A percentile compares a stretch with the other conserved stretches of the same genome.
phyloP scores from a whole-genome alignment of 2,113 vertebrate species.

The Blennius ocellaris region DNA sequence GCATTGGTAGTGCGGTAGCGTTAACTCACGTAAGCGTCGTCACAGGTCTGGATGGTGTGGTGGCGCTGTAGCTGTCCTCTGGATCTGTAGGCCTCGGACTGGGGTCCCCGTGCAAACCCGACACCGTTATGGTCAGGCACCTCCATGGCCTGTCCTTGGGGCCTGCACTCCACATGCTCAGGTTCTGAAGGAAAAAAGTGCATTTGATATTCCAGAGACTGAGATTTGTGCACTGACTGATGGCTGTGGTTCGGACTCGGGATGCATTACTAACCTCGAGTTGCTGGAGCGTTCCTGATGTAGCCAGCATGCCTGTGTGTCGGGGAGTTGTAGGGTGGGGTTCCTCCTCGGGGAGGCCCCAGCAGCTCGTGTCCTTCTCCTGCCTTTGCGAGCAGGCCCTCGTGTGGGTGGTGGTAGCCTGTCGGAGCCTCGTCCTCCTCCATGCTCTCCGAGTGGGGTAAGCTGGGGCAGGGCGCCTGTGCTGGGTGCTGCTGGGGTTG shows the following conservation, averaged over 20 bases:
- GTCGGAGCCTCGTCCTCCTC: constrained; percentile 91
- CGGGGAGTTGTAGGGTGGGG: constrained; percentile 86
- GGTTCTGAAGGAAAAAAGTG: constrained; percentile 57
- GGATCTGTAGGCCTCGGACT: constrained; percentile 86
- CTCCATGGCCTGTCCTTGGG: constrained; percentile 88
- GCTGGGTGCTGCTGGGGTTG: constrained; percentile 66
- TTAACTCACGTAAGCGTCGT: constrained; percentile 94
- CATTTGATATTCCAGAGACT: not conserved
- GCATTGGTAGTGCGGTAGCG: no score
- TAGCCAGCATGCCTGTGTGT: constrained; percentile 85
- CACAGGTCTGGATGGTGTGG: constrained; percentile 97
- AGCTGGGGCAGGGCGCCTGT: constrained; percentile 71
- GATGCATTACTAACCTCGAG: constrained; percentile 78
- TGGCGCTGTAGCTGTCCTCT: constrained; percentile 92
- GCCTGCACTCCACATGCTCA: constrained; percentile 88
- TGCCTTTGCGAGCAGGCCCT: constrained; percentile 88
- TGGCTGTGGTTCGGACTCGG: constrained; percentile 65
- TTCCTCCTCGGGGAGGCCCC: constrained; percentile 84
- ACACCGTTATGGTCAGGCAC: constrained; percentile 90
- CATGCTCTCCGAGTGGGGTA: constrained; percentile 97
- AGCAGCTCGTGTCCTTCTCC: constrained; percentile 88
- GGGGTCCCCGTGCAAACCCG: constrained; percentile 82
- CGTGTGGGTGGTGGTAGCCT: constrained; percentile 82
- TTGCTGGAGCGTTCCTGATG: constrained; percentile 62
- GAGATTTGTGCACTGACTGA: no score